Percentiles rank a stretch among this genome's conserved stretches.
Conservation (phyloP, 2,113 vertebrate species). For the Corythornis cristatus region DNA sequence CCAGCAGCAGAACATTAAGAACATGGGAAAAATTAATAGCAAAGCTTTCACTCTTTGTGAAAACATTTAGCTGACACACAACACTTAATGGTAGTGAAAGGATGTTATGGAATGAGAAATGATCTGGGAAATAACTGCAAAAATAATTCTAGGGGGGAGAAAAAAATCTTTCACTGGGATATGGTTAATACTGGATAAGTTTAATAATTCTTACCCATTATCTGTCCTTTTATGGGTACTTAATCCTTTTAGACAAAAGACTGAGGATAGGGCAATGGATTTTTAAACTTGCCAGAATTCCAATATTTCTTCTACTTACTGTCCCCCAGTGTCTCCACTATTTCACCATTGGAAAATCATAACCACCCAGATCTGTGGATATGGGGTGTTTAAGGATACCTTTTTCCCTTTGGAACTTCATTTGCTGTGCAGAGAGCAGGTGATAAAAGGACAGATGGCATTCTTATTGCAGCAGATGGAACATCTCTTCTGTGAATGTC, state of each 20-base stretch:
- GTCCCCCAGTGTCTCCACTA: neutral
- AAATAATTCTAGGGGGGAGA: neutral
- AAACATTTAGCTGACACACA: neutral
- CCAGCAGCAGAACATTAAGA: neutral
- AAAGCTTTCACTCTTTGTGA: neutral
- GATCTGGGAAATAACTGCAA: neutral
- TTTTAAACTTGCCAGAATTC: neutral
- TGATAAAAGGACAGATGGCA: conserved; percentile 40
- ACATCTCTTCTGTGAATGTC: conserved; percentile 56
- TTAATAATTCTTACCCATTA: neutral
- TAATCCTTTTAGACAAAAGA: neutral
- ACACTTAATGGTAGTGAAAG: neutral
- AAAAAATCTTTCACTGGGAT: neutral
- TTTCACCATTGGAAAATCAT: neutral
- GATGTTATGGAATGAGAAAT: neutral
- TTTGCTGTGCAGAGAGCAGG: neutral
- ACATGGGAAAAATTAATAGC: neutral
- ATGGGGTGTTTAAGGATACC: neutral
- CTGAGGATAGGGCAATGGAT: neutral
- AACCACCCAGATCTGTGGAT: neutral
- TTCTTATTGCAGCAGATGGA: conserved; percentile 57
- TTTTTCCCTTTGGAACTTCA: neutral
- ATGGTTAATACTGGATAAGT: neutral
- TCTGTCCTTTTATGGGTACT: neutral
- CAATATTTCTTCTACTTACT: neutral